A percentile compares a stretch with the other conserved stretches of the same genome.
These are phyloP conservation scores for Tragelaphus scriptus DNA, from an alignment of 2,113 vertebrate genomes.

Conservation along the genomic window DNA sequence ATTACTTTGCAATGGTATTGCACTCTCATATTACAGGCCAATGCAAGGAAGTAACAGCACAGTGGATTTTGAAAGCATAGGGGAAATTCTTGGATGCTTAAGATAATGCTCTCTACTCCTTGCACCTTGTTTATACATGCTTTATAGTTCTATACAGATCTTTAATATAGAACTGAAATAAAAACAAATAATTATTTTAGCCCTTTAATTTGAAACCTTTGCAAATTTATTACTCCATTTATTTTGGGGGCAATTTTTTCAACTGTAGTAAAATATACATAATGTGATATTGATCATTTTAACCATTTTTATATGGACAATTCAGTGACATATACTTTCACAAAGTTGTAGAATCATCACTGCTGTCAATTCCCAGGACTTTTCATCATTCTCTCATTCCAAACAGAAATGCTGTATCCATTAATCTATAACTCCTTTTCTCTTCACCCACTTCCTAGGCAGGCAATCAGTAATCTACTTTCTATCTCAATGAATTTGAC, in stretches of 20 bases:
- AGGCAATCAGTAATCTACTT: neutral
- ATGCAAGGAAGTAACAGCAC: constrained; percentile 13
- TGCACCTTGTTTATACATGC: neutral
- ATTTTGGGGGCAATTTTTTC: neutral
- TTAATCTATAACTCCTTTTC: neutral
- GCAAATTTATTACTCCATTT: neutral
- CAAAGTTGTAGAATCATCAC: neutral
- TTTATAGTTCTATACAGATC: neutral
- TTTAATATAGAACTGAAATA: constrained; percentile 5
- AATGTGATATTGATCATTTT: neutral
- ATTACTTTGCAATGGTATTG: constrained; percentile 35
- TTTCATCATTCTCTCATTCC: neutral
- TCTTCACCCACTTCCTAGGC: neutral
- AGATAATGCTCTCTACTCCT: constrained; percentile 9
- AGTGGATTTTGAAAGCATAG: constrained; percentile 9
- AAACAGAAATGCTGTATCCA: neutral
- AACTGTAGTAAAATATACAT: neutral
- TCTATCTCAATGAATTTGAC: neutral
- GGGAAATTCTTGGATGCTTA: constrained; percentile 30
- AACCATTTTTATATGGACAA: neutral
- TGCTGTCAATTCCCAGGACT: neutral
- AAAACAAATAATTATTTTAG: constrained; percentile 23
- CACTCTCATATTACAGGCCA: constrained; percentile 11
- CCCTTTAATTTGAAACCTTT: neutral
- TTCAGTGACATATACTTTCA: neutral